A percentile compares a stretch with the other conserved stretches of the same genome.
These are phyloP conservation scores for Hyposoter didymator DNA, from an alignment of 2,888 invertebrate species.

Conservation along the genomic window DNA sequence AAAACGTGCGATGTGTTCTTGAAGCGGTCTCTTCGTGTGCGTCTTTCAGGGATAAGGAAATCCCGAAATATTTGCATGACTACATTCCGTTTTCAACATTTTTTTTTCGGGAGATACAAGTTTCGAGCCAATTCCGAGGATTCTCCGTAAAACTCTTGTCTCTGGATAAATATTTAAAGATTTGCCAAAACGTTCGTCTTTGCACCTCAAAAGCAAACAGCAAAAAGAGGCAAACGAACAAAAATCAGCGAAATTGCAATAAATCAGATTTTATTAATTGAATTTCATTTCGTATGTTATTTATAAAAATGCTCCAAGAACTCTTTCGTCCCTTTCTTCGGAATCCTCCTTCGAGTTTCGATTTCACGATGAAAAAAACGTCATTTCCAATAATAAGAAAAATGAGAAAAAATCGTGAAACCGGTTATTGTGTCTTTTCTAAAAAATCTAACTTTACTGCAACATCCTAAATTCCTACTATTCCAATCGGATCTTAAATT, in stretches of 20 bases:
- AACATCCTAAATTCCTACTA: conserved; percentile 2
- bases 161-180: not conserved
- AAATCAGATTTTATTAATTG: not conserved
- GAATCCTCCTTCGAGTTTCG: not conserved
- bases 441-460: not conserved
- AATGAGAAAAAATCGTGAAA: not conserved
- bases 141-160: not conserved
- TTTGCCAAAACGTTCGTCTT: not conserved
- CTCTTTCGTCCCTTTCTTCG: not conserved
- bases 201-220: not conserved
- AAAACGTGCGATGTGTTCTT: conserved; percentile 9
- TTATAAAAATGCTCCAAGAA: not conserved
- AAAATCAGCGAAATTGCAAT: not conserved
- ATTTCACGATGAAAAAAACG: not conserved
- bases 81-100: conserved; percentile 5
- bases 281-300: not conserved
- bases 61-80: conserved; percentile 39
- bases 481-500: conserved; percentile 8
- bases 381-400: not conserved
- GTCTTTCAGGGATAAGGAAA: conserved; percentile 16
- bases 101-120: not conserved
- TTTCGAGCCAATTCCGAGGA: not conserved
- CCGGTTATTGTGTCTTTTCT: not conserved
- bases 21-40: not conserved
- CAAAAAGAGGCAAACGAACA: not conserved